Base-by-base conservation (phyloP, 1,140 invertebrate species). In the Lepidurus packardi region DNA sequence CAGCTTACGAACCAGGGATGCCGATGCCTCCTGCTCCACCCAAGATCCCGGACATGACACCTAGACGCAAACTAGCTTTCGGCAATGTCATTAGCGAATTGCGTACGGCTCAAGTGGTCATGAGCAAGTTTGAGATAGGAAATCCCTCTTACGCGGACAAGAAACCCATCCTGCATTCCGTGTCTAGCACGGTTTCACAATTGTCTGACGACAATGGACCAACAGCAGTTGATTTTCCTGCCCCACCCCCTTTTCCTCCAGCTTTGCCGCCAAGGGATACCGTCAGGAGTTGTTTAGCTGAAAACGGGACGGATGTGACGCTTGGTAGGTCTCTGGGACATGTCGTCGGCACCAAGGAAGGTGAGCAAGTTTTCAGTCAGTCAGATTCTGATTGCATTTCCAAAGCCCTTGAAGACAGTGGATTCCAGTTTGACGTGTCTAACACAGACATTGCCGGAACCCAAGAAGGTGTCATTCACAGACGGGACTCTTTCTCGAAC, bases 41-140 rank as follows among this genome's bases (percentile, higher is more conserved):
- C 53, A 65, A 65, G 53, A 7, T 65, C 9, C 53, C 53, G 8
- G 76, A 24, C 10, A 77, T 77, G 76, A 77, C 76, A 25, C 76
- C 76, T 16, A n/a, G 76, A 34, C 76, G 76, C n/a, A 77, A 77
- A 45, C 41, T 53, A 45, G 76, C 76, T 3, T 77, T 53, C 21
- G 76, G 76, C 42, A 25, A 77, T 45, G 76, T 77, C 21, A 77
- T 77, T 16, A 77, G 44, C 34, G 76, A 77, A 53, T 41, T 77
- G 76, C 45, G 65, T n/a, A 65, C 53, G 9, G 53, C 53, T 9
- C 53, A 65, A 8, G 53, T 9, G 53, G 53, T 65, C 21, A n/a
- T 65, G 53, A 65, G 16, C 53, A 65, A 65, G 13, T 65, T 65
- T 7, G 53, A 65, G 6, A 7, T 65, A 16, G 9, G 6, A 7